phyloP scores from a whole-genome alignment of 1,140 invertebrate species.

The Drosophila carrolli region DNA sequence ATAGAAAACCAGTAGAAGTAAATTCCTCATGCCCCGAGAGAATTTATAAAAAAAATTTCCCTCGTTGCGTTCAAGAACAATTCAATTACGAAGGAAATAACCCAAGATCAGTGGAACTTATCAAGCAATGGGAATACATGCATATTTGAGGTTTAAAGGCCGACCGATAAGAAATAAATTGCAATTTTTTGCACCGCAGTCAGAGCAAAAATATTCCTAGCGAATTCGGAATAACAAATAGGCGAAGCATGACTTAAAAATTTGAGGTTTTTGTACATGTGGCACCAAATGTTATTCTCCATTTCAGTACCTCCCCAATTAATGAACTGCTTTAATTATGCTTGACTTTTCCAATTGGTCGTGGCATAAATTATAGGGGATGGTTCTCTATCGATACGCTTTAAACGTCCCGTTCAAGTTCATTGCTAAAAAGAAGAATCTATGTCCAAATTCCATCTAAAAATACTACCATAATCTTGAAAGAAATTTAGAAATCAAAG shows the following conservation, averaged over 20 bases:
- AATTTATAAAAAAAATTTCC: conserved; percentile 15
- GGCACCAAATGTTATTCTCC: conserved; percentile 26
- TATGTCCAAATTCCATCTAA: too few species aligned
- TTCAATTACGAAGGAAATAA: conserved; percentile 15
- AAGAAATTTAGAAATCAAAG: not conserved
- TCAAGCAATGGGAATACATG: not conserved
- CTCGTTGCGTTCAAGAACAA: conserved; percentile 23
- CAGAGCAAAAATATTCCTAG: not conserved
- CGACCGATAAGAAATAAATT: conserved; percentile 4
- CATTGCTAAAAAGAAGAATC: conserved; percentile 8
- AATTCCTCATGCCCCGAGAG: conserved; percentile 10
- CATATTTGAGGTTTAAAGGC: not conserved
- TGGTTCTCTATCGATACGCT: conserved; percentile 10
- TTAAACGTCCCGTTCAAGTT: conserved; percentile 18
- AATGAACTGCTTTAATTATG: conserved; percentile 57
- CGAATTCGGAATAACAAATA: conserved; percentile 12
- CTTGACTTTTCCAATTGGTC: conserved; percentile 20
- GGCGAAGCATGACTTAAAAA: conserved; percentile 40
- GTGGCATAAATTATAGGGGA: conserved; percentile 30
- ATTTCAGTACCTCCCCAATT: conserved; percentile 19
- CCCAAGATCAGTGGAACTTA: conserved; percentile 15
- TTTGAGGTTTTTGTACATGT: conserved; percentile 3
- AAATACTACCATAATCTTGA: too few species aligned
- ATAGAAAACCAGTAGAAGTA: conserved; percentile 5
- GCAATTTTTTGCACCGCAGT: conserved; percentile 2